Evolutionary conservation across 2,888 invertebrate species (phyloP).

Genomic region (Erebia epiphron): DNA sequence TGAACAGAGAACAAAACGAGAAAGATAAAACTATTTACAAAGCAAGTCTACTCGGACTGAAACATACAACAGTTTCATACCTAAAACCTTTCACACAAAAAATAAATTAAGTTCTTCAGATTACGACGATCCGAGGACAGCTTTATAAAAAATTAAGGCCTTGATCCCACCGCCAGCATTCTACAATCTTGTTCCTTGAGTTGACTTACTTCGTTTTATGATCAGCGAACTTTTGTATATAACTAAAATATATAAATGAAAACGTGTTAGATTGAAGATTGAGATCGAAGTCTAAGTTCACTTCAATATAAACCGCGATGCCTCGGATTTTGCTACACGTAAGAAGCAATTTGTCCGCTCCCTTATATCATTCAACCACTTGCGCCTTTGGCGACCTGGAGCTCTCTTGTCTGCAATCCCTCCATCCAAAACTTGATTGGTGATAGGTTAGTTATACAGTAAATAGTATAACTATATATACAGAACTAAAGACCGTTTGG

Average conservation of each 20-base stretch:
- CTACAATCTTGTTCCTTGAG: too few species aligned
- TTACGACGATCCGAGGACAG: slow-evolving; percentile 15
- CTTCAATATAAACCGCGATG: not conserved
- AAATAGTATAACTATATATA: not conserved
- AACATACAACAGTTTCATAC: slow-evolving; percentile 22
- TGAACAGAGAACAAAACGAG: not conserved
- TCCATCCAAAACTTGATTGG: not conserved
- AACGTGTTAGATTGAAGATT: too few species aligned
- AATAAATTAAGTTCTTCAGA: slow-evolving; percentile 24
- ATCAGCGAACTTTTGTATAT: too few species aligned
- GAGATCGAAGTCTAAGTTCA: not conserved
- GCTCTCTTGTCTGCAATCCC: too few species aligned
- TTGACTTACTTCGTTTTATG: too few species aligned
- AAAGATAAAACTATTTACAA: not conserved
- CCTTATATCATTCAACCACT: too few species aligned
- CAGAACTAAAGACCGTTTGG: not conserved
- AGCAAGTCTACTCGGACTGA: slow-evolving; percentile 20
- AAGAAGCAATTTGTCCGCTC: not conserved
- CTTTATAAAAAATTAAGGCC: slow-evolving; percentile 15
- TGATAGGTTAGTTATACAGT: not conserved
- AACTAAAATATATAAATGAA: too few species aligned
- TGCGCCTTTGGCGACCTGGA: too few species aligned
- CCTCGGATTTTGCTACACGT: not conserved
- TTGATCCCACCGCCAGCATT: too few species aligned
- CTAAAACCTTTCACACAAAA: slow-evolving; percentile 27